Evolutionary conservation across 2,888 invertebrate species (phyloP), one percentile per base, ranked within the genome.

Genomic region (Muschampia plurimacula): DNA sequence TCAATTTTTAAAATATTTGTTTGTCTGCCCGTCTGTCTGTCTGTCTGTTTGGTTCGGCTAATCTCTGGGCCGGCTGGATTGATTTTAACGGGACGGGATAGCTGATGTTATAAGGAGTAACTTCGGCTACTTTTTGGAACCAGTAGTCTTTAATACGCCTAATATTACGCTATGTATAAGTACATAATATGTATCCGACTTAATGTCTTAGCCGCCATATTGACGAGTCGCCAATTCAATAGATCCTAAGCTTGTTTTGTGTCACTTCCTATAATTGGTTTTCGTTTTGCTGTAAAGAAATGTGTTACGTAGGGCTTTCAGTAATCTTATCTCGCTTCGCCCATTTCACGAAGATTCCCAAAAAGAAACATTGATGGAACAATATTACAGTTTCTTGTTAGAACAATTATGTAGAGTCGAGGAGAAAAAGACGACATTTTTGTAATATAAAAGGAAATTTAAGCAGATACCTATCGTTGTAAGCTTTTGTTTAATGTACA

Each of bases 191-290:
- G 52, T 52, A 52, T 52, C 8, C 36, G n/a, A 63, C 44, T 7
- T 68, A 74, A 36, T 44, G 32, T 69, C 68, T 67, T 65, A 59
- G 65, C 46, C 59, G 22, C n/a, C 63, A 49, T 52, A 69, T 69
- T 62, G 52, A 55, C 52, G 49, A 52, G 12, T 36, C 22, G 52
- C 8, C 69, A 41, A 41, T 68, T 12, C 28, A 69, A 69, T 12
- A 55, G 52, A 28, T 60, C 63, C 63, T 41, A 52, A 69, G 62
- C 62, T 46, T 39, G 36, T 55, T 67, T 63, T 64, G 55, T 55
- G n/a, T 39, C 41, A 49, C 62, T 69, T 67, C 57, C 72, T 41
- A 75, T 76, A 73, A 77, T 74, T 75, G 74, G 65, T 75, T 75
- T 73, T 73, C 67, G 72, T 73, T 71, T 73, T 46, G 59, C 60